phyloP scores from a whole-genome alignment of 2,888 invertebrate species.

The Tridacna crocea region DNA sequence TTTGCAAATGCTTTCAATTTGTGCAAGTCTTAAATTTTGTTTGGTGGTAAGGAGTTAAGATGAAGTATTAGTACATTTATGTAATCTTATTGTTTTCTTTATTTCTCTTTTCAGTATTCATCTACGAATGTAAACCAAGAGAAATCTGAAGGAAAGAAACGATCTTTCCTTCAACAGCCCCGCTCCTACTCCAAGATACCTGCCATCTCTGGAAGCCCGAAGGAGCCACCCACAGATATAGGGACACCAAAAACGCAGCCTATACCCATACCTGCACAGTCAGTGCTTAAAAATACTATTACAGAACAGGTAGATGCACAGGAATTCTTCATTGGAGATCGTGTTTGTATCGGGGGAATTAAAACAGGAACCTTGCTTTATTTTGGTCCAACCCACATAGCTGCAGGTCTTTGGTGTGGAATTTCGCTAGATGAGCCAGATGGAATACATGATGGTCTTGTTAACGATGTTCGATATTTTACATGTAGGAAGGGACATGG shows the following conservation, averaged over 20 bases:
- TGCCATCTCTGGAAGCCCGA: constrained; percentile 22
- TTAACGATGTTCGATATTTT: constrained; percentile 88
- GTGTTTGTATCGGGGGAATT: constrained; percentile 84
- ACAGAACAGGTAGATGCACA: constrained; percentile 40
- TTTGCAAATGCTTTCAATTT: too few species aligned
- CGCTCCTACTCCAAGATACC: constrained; percentile 48
- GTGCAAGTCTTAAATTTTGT: too few species aligned
- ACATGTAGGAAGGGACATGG: constrained; percentile 87
- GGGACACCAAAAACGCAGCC: constrained; percentile 51
- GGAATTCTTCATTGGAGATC: constrained; percentile 82
- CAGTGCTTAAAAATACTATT: constrained; percentile 25
- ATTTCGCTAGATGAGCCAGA: constrained; percentile 87
- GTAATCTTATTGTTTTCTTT: neutral
- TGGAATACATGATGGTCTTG: constrained; percentile 88
- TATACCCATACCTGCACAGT: constrained; percentile 48
- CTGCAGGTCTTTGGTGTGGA: constrained; percentile 88
- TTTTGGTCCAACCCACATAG: constrained; percentile 87
- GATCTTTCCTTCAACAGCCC: constrained; percentile 71
- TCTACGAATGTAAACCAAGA: constrained; percentile 25
- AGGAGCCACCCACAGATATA: constrained; percentile 27
- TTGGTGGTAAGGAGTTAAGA: too few species aligned
- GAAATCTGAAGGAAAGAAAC: constrained; percentile 56
- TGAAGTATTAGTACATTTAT: too few species aligned
- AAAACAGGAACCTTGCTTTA: constrained; percentile 86
- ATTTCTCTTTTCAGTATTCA: constrained; percentile 53